phyloP scores from a whole-genome alignment of 2,797 vertebrate genomes.

The Muraenolepis orangiensis region DNA sequence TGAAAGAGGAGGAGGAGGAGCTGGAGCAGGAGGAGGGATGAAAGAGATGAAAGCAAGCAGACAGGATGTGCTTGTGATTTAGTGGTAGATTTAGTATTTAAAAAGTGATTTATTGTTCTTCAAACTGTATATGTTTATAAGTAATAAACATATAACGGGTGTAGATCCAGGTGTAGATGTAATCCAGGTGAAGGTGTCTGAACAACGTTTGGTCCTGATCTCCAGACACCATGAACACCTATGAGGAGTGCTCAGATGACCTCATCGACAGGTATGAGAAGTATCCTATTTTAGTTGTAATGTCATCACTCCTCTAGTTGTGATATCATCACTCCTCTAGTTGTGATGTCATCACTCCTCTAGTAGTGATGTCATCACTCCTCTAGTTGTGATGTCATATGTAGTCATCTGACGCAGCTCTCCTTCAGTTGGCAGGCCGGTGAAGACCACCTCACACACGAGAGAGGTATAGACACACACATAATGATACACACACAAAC shows the following conservation, averaged over 20 bases:
- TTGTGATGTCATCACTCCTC: constrained; percentile 23
- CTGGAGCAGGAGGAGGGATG: too few species aligned
- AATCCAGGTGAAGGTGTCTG: too few species aligned
- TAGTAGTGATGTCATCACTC: constrained; percentile 61
- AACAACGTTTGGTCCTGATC: not conserved
- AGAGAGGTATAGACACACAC: constrained; percentile 66
- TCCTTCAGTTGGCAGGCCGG: constrained; percentile 68
- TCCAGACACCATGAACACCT: constrained; percentile 64
- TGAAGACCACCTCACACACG: constrained; percentile 75
- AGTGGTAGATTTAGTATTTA: not conserved
- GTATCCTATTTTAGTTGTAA: not conserved
- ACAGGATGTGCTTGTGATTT: not conserved
- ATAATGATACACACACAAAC: too few species aligned
- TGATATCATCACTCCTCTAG: too few species aligned
- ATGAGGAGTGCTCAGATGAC: constrained; percentile 67
- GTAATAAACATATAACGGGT: too few species aligned
- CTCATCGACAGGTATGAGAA: constrained; percentile 76
- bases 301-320: too few species aligned
- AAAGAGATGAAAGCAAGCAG: too few species aligned
- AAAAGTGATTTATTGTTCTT: not conserved
- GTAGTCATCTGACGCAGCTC: not conserved
- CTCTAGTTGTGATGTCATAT: not conserved
- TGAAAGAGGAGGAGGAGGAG: too few species aligned
- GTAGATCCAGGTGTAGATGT: not conserved
- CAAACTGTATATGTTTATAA: not conserved